These are phyloP conservation scores for Malacosoma neustria DNA, from an alignment of 2,888 invertebrate genomes.

Conservation along the genomic window DNA sequence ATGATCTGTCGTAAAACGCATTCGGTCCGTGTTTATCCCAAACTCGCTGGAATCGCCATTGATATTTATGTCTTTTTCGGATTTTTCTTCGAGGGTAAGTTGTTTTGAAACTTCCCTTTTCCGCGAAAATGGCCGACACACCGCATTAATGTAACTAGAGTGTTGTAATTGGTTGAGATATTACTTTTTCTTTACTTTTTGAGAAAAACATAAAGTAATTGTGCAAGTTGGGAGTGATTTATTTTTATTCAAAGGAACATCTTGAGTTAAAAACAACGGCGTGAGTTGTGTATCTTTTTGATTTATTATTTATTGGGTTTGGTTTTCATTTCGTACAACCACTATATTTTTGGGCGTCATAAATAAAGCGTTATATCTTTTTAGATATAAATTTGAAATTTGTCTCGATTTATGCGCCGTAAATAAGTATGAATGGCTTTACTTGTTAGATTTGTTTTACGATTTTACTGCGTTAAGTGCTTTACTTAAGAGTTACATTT, in stretches of 20 bases:
- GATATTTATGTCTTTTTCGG: conserved; percentile 62
- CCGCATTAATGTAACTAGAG: conserved; percentile 60
- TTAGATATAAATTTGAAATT: background rate
- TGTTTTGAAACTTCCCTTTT: conserved; percentile 59
- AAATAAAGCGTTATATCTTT: conserved; percentile 5
- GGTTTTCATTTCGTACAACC: conserved; percentile 29
- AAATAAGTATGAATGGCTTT: background rate
- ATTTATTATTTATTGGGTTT: conserved; percentile 40
- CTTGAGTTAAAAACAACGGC: conserved; percentile 41
- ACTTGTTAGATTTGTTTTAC: too few species aligned
- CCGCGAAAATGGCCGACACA: conserved; percentile 41
- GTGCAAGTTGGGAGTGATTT: conserved; percentile 53
- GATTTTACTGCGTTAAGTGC: too few species aligned
- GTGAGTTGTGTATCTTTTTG: conserved; percentile 33
- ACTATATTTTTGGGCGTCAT: conserved; percentile 24
- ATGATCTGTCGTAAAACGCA: conserved; percentile 50
- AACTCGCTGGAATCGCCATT: conserved; percentile 45
- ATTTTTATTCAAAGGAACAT: conserved; percentile 47
- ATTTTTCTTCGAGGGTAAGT: conserved; percentile 47
- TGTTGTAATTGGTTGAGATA: conserved; percentile 63
- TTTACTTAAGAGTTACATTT: too few species aligned
- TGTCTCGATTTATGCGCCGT: background rate
- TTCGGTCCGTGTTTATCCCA: conserved; percentile 37
- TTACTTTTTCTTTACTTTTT: conserved; percentile 55
- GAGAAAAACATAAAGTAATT: conserved; percentile 57